phyloP scores from a whole-genome alignment of 2,113 vertebrate species.

The Bos javanicus region DNA sequence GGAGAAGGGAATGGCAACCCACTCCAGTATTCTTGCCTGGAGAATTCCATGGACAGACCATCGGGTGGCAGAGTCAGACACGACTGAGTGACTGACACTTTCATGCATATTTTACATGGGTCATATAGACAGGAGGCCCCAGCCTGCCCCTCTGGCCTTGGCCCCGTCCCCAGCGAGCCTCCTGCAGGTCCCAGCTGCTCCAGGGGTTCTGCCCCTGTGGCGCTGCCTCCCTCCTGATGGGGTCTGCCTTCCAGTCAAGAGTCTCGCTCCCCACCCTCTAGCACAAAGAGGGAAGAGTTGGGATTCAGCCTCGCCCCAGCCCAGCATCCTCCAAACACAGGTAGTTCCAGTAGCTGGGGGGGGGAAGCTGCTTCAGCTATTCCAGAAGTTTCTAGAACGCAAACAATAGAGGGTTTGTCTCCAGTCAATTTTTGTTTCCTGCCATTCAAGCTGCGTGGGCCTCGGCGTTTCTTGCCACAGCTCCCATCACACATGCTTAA shows the following conservation, averaged over 20 bases:
- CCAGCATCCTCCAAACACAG: not conserved
- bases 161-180: not conserved
- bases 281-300: not conserved
- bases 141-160: not conserved
- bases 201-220: not conserved
- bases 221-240: not conserved
- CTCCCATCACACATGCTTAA: not conserved
- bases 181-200: not conserved
- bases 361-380: slow-evolving; percentile 31
- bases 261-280: rapidly evolving
- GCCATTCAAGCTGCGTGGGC: slow-evolving; percentile 46
- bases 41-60: not conserved
- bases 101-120: not conserved
- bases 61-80: not conserved
- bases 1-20: not conserved
- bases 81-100: not conserved
- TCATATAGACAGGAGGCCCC: not conserved
- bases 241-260: not conserved
- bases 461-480: not conserved
- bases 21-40: not conserved
- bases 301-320: rapidly evolving
- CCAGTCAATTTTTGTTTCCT: slow-evolving; percentile 58
- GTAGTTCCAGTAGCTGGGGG: slow-evolving; percentile 11
- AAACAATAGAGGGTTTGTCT: slow-evolving; percentile 68
- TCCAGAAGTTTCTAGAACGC: slow-evolving; percentile 43